Evolutionary conservation across 2,888 invertebrate genomes (phyloP).

Genomic region (Dolichopus griseipennis): DNA sequence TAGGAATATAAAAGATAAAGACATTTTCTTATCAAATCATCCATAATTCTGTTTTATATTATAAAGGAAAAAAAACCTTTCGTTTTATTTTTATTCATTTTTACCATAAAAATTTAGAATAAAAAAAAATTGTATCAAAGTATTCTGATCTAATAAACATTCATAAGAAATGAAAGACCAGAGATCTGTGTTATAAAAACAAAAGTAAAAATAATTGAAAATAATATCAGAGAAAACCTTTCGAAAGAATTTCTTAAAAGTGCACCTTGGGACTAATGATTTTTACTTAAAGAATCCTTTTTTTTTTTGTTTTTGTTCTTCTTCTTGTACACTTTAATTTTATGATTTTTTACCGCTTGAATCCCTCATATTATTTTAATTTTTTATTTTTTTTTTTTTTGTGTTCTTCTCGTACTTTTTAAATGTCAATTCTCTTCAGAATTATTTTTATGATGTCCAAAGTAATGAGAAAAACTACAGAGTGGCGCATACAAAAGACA

Average conservation of each 20-base stretch:
- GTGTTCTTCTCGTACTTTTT: background rate
- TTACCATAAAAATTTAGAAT: background rate
- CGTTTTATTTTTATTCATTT: too few relatives aligned
- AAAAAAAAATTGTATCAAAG: background rate
- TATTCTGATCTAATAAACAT: too few relatives aligned
- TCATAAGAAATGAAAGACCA: too few relatives aligned
- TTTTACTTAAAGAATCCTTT: background rate
- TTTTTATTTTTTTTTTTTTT: background rate
- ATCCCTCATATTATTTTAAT: background rate
- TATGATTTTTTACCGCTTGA: too few relatives aligned
- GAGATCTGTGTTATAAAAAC: too few relatives aligned
- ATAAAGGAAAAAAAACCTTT: background rate
- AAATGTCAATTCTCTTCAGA: background rate
- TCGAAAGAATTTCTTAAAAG: background rate
- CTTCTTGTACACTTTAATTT: background rate
- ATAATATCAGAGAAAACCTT: background rate
- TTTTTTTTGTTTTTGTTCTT: background rate
- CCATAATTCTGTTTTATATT: conserved; percentile 2
- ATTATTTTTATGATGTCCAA: background rate
- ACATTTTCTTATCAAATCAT: background rate
- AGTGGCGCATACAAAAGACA: background rate
- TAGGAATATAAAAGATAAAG: background rate
- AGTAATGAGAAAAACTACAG: background rate
- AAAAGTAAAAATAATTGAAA: conserved; percentile 1
- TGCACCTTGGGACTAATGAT: conserved; percentile 1